Base-by-base conservation (phyloP, 2,797 vertebrate genomes). In the Fundulus diaphanus region DNA sequence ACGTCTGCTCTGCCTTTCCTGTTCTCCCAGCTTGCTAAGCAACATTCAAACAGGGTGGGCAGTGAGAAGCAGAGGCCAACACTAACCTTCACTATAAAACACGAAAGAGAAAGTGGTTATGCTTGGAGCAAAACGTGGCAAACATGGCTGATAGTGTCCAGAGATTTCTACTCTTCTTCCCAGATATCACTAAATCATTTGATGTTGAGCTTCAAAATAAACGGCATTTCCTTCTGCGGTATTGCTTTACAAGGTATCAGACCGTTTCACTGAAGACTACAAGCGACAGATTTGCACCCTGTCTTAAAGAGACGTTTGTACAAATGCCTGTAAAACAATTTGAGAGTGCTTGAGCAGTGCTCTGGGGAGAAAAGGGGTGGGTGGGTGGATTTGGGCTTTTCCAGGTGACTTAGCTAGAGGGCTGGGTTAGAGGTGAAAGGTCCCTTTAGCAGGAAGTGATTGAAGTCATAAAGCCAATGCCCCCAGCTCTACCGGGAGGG, bases 1-100 rank as follows among this genome's bases (percentile, higher is more conserved):
- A 88, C 72, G 86, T 77, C 79, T 88, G 90, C 88, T 93, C 92
- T 94, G 95, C 93, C 93, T 94, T 96, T 96, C 95, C 95, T 95
- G 95, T 94, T 90, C 90, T 83, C 82, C 89, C 86, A 86, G 93
- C 94, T 95, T 95, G 91, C 95, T 92, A 94, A 95, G 94, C 93
- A 95, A 90, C 81, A 93, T 92, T 93, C 90, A 94, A 93, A 85
- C 89, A 90, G 85, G 73, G 76, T 18, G 24, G 72, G 83, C 57
- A 72, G 72, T 31, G n/a, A 65, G 56, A 68, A 40, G 74, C 46
- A 83, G 72, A 76, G 44, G 68, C 77, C 74, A 48, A 76, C 76
- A 78, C 42, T 69, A 81, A 87, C 79, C 81, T 87, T 79, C 80
- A 51, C 71, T 16, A 42, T 37, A 51, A 76, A 79, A 76, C 79